These are phyloP conservation scores for Byasa hedistus DNA, from an alignment of 2,888 invertebrate species.

Conservation along the genomic window DNA sequence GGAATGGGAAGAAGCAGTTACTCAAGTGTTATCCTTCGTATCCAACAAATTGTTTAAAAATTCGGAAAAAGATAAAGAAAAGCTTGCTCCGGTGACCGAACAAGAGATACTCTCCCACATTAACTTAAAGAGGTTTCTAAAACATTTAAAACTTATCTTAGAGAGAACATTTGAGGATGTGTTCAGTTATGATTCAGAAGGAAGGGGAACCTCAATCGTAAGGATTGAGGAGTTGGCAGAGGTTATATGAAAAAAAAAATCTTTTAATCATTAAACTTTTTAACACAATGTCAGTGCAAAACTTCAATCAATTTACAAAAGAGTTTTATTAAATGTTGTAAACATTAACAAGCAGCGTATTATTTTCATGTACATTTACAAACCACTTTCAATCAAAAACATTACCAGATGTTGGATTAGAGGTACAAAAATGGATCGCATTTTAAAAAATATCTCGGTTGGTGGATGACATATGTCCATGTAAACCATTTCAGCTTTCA, in stretches of 20 bases:
- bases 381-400: neutral
- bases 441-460: no score
- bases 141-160: constrained; percentile 62
- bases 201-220: constrained; percentile 41
- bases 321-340: constrained; percentile 29
- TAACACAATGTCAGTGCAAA: constrained; percentile 3
- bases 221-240: constrained; percentile 72
- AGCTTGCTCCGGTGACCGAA: constrained; percentile 74
- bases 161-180: constrained; percentile 59
- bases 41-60: constrained; percentile 82
- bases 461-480: no score
- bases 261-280: constrained; percentile 1
- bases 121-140: constrained; percentile 68
- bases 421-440: neutral
- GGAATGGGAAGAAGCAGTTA: constrained; percentile 90
- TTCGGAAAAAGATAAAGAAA: constrained; percentile 82
- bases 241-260: constrained; percentile 49
- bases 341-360: constrained; percentile 32
- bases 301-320: constrained; percentile 34
- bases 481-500: no score
- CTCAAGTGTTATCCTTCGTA: constrained; percentile 83
- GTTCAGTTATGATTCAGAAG: constrained; percentile 35
- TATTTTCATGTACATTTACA: constrained; percentile 11
- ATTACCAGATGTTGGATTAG: neutral
- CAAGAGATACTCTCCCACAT: constrained; percentile 66